A percentile compares a stretch with the other conserved stretches of the same genome.
Conservation (phyloP, 2,797 vertebrate species). For the Pangasius djambal region DNA sequence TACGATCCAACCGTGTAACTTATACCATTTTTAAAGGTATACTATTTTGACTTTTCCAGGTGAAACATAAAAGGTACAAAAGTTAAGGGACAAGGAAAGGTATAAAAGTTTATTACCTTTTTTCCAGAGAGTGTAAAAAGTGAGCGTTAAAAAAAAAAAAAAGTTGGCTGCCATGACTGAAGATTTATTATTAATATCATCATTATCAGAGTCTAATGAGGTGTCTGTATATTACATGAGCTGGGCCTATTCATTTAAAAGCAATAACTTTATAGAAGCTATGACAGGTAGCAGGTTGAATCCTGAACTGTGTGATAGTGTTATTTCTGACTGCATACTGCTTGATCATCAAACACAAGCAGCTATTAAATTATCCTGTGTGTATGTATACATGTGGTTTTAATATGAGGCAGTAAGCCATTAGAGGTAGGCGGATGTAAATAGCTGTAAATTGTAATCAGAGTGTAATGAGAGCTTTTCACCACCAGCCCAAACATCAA, state of each 20-base stretch:
- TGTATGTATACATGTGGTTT: not conserved
- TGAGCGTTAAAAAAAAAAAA: not conserved
- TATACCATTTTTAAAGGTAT: not conserved
- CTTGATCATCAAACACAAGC: not conserved
- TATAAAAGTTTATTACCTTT: not conserved
- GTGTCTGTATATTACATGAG: not conserved
- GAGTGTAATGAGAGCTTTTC: constrained; percentile 19
- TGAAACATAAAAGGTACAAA: not conserved
- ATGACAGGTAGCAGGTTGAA: no score
- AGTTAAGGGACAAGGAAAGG: not conserved
- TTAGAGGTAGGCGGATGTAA: not conserved
- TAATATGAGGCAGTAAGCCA: not conserved
- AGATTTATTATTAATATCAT: not conserved
- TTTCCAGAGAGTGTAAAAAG: not conserved
- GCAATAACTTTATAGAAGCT: not conserved
- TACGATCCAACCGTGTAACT: not conserved
- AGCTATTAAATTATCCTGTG: not conserved
- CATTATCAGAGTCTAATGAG: not conserved
- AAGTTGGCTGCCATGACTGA: not conserved
- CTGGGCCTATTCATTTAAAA: not conserved
- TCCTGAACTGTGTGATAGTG: not conserved
- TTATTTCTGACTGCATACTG: not conserved
- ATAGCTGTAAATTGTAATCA: not conserved
- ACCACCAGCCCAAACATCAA: constrained; percentile 9
- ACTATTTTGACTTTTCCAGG: not conserved